Base-by-base conservation (phyloP, 1,140 invertebrate species). In the Cyclargus thomasi region DNA sequence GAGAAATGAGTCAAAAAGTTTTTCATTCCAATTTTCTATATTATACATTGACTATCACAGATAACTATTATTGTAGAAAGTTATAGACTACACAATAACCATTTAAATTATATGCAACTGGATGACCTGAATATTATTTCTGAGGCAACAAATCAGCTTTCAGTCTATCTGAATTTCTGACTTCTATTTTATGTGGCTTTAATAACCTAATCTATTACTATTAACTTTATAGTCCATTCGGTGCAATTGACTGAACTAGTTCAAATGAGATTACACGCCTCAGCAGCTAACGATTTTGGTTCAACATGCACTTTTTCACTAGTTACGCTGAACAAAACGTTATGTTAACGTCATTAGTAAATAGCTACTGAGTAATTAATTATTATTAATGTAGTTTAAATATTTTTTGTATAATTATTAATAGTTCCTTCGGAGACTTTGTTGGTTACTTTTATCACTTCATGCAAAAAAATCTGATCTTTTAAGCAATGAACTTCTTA, bases 201-300 rank as follows among this genome's bases (percentile, higher is more conserved):
- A 47, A 47, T 47, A 47, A 47, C 39, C 11, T 47, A 14, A 47
- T 47, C 14, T 47, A 47, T 47, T 47, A 8, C 39, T 47, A 47
- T 47, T 2, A 47, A 47, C 39, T 47, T 47, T 47, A 47, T 47
- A 47, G 39, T 8, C 39, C 39, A 47, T 47, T 47, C 4, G 0
- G 39, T 47, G 39, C 39, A 47, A 47, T 47, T 47, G 39, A 11
- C 14, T 16, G 21, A 69, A 67, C 68, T 63, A 62, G 67, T 72
- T 64, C 23, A 53, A 72, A 72, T 67, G 68, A 21, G 63, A 72
- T 68, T 68, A 63, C 59, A 71, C 67, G 71, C 65, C 53, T 67
- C 62, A 72, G 6, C 67, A 64, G 39, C 20, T n/a, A 59, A 20
- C 55, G 20, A 59, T 20, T 59, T 59, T 59, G 55, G 55, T 59